phyloP scores from a whole-genome alignment of 2,888 invertebrate genomes.

The Drosophila kuntzei region DNA sequence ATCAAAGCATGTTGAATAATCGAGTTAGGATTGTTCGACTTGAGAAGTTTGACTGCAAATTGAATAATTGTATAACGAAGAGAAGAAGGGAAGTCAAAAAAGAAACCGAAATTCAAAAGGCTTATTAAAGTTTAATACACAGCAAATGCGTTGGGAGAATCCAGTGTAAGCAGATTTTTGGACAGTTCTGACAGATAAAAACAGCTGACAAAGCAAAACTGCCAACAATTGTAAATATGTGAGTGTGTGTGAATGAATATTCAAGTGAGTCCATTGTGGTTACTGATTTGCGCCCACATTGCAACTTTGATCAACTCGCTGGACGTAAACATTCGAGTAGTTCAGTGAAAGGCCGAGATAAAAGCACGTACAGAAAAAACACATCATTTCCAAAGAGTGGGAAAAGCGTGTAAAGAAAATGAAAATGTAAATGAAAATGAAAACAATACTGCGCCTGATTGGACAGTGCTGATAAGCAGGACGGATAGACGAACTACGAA shows the following conservation, averaged over 20 bases:
- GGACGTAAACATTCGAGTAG: slow-evolving; percentile 41
- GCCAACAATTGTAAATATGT: not conserved
- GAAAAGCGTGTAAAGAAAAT: slow-evolving; percentile 40
- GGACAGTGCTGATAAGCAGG: slow-evolving; percentile 58
- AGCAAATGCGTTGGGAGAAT: slow-evolving; percentile 3
- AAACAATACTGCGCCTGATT: slow-evolving; percentile 72
- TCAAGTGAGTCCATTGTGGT: slow-evolving; percentile 36
- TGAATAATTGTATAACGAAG: not conserved
- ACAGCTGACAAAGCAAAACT: slow-evolving; percentile 35
- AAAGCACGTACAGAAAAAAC: slow-evolving; percentile 2
- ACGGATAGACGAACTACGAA: slow-evolving; percentile 44
- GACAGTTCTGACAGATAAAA: slow-evolving; percentile 46
- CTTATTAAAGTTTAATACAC: slow-evolving; percentile 33
- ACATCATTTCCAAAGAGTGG: slow-evolving; percentile 26
- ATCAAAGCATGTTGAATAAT: not conserved
- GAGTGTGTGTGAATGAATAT: slow-evolving; percentile 3
- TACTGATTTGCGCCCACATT: slow-evolving; percentile 39
- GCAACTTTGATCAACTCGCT: slow-evolving; percentile 47
- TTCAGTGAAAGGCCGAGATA: slow-evolving; percentile 46
- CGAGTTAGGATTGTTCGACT: not conserved
- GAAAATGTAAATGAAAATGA: slow-evolving; percentile 41
- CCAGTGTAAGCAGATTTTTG: slow-evolving; percentile 23
- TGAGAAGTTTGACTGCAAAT: not conserved
- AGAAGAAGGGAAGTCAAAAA: not conserved
- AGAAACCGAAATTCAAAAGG: slow-evolving; percentile 6